Evolutionary conservation across 2,888 invertebrate species (phyloP), one percentile per base, ranked within the genome.

Genomic region (Drosophila rubida): DNA sequence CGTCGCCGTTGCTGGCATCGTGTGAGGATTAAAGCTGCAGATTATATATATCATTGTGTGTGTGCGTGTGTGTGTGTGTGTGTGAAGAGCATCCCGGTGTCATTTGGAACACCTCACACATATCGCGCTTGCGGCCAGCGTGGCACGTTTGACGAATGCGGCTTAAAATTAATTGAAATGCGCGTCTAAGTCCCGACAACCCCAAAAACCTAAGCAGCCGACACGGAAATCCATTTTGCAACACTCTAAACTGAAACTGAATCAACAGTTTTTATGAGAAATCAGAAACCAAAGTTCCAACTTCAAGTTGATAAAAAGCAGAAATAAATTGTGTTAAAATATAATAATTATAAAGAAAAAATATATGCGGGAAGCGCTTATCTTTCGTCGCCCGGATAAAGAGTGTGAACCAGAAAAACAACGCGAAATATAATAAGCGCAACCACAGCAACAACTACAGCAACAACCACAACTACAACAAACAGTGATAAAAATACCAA

Each of bases 111-210:
- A 32, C 30, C 54, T 32, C 68, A 69, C 19, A 74, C 19, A 74
- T 74, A 73, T 81, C 80, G 66, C 71, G 67, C 32, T 61, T 80
- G 80, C 63, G 83, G 83, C 74, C 67, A 59, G 74, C 46, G 65
- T 57, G 80, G 66, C 80, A 81, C 80, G 80, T 81, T 76, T 72
- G 71, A 61, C 45, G 64, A 68, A 65, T 74, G 70, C 70, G 86
- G 86, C 81, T 86, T 83, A 86, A 73, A 80, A 70, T 85, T 79
- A 87, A 87, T 87, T 87, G 81, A 81, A 87, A 68, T 63, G 25
- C 51, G 11, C 44, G 13, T 49, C 55, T 57, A 49, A 62, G 27
- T 46, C 54, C 50, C 51, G 25, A 57, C 19, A 69, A 61, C 49
- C 51, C 25, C 35, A 50, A 30, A 60, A 51, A 4, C 5, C 13